Evolutionary conservation across 2,797 vertebrate genomes (phyloP).

Genomic region (Pseudochromis fuscus): DNA sequence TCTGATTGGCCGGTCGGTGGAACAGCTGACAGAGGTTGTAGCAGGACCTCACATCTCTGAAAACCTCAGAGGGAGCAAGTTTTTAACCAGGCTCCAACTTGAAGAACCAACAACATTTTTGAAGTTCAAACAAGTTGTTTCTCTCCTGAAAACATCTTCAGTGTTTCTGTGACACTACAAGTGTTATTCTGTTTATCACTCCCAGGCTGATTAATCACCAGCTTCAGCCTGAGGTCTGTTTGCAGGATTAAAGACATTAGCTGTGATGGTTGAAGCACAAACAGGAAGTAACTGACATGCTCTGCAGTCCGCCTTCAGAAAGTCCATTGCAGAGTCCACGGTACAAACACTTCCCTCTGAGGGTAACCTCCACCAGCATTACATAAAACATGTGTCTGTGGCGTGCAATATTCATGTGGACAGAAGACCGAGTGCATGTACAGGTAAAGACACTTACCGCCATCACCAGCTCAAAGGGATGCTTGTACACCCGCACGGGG

Average conservation of each 20-base stretch:
- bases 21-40: too few relatives aligned
- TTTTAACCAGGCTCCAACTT: too few relatives aligned
- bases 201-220: too few relatives aligned
- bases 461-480: conserved; percentile 98
- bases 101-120: too few relatives aligned
- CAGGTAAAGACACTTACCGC: conserved; percentile 89
- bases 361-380: conserved; percentile 43
- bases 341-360: conserved; percentile 32
- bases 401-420: conserved; percentile 53
- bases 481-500: conserved; percentile 96
- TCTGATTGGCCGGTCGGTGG: too few relatives aligned
- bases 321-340: too few relatives aligned
- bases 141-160: too few relatives aligned
- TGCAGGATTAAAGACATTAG: neutral
- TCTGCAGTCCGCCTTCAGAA: conserved; percentile 3
- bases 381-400: conserved; percentile 49
- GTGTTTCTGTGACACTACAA: too few relatives aligned
- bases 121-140: too few relatives aligned
- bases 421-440: neutral
- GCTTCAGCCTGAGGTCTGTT: neutral
- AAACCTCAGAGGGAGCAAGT: too few relatives aligned
- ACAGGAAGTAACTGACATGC: neutral
- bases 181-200: too few relatives aligned
- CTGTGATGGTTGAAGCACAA: neutral
- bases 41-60: too few relatives aligned